Evolutionary conservation across 2,888 invertebrate genomes (phyloP), one percentile per base, ranked within the genome.

Genomic region (Blera fallax): DNA sequence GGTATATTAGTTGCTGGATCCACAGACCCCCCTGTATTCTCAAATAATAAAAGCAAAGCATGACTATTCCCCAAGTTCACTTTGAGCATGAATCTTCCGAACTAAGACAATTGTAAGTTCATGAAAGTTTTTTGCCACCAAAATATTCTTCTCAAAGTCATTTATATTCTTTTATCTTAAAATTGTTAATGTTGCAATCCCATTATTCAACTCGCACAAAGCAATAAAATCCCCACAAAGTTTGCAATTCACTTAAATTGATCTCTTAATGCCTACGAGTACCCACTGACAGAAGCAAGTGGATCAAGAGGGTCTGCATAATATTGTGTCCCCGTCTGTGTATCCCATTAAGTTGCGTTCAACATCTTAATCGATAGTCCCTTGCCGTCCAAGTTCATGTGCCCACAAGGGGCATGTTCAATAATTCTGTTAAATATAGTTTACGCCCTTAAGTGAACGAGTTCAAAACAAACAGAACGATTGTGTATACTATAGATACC

Each of bases 371-470:
- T 74, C 45, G 54, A 54, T 74, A 34, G 34, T 62, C 62, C 40
- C 45, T 21, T 56, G 54, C 37, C 60, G 60, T 32, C 34, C 24
- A 54, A 62, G 67, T 69, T 80, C 29, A 70, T 69, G 45, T 34
- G 32, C 45, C 45, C 73, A 45, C 48, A 72, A n/a, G 40, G 50
- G 40, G 32, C 34, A 11, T 65, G 50, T 73, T 73, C 58, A 43
- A 65, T 73, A 80, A 65, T 45, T 50, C 48, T 40, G 21, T 69
- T 67, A 45, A 54, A 73, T 27, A 74, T 50, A 81, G 52, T 50
- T 62, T 62, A 54, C 60, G 52, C 45, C 65, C 43, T 37, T 32
- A 67, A 74, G 16, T 45, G 43, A 67, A 37, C 52, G 10, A 65
- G 58, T 16, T 37, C 52, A 29, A 34, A 40, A n/a, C 4, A 52